Evolutionary conservation across 1,140 invertebrate species (phyloP).

Genomic region (Berghia stephanieae): DNA sequence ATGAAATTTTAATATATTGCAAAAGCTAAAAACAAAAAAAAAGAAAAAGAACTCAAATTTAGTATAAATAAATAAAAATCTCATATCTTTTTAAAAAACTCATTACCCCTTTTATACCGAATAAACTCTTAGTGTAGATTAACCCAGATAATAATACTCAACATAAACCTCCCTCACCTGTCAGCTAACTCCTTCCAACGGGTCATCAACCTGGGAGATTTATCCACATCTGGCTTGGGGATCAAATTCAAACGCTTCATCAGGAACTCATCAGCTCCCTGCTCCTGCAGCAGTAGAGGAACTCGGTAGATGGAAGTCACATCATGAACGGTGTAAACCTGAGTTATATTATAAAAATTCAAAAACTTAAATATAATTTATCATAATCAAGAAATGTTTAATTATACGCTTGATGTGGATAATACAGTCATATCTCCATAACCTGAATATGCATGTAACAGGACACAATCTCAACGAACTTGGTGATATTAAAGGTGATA

Average conservation of each 20-base stretch:
- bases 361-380: not conserved
- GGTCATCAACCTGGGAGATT: constrained; percentile 81
- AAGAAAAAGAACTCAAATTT: not conserved
- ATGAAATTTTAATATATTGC: no score
- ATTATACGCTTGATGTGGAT: not conserved
- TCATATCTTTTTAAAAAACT: no score
- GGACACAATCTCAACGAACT: no score
- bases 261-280: constrained; percentile 88
- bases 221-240: constrained; percentile 67
- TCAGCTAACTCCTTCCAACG: constrained; percentile 92
- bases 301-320: constrained; percentile 95
- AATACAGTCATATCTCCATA: not conserved
- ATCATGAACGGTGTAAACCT: constrained; percentile 96
- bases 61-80: no score
- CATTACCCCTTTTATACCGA: not conserved
- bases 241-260: constrained; percentile 83
- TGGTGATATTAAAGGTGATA: no score
- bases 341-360: not conserved
- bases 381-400: not conserved
- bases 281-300: constrained; percentile 89
- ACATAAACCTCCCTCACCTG: no score
- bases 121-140: no score
- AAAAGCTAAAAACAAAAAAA: not conserved
- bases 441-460: no score
- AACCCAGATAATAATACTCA: no score